Evolutionary conservation across 1,140 invertebrate species (phyloP).

Genomic region (Drosophila novamexicana): DNA sequence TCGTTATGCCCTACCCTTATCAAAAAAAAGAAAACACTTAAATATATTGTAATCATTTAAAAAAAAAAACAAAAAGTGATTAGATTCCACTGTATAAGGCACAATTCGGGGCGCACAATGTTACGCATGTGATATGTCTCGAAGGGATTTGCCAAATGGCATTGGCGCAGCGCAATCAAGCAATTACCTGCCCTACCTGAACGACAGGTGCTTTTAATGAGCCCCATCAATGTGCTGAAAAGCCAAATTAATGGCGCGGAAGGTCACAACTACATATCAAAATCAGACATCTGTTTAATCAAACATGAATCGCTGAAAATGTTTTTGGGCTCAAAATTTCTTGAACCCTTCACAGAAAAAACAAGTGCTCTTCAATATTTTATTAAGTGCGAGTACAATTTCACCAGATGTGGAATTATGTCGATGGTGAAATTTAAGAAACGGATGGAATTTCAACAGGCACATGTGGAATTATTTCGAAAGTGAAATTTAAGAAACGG

Average conservation of each 20-base stretch:
- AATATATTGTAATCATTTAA: not conserved
- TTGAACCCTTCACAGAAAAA: too few relatives aligned
- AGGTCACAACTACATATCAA: not conserved
- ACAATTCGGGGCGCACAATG: not conserved
- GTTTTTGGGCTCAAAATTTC: too few relatives aligned
- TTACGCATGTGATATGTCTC: slow-evolving; percentile 5
- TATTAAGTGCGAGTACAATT: too few relatives aligned
- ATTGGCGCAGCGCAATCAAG: slow-evolving; percentile 18
- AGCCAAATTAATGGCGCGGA: not conserved
- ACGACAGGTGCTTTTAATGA: slow-evolving; percentile 8
- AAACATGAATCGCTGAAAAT: not conserved
- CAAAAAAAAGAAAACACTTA: not conserved
- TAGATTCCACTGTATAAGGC: not conserved
- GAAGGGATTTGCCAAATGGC: slow-evolving; percentile 5
- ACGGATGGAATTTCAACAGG: too few relatives aligned
- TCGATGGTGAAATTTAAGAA: too few relatives aligned
- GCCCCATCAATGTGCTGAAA: not conserved
- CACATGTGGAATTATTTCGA: too few relatives aligned
- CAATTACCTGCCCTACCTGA: slow-evolving; percentile 8
- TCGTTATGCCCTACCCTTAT: too few relatives aligned
- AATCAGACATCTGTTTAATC: not conserved
- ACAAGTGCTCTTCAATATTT: too few relatives aligned
- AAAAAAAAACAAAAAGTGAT: not conserved
- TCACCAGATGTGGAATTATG: too few relatives aligned
- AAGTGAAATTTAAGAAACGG: too few relatives aligned